Conservation (phyloP, 2,888 invertebrate species). For the Beris chalybata region DNA sequence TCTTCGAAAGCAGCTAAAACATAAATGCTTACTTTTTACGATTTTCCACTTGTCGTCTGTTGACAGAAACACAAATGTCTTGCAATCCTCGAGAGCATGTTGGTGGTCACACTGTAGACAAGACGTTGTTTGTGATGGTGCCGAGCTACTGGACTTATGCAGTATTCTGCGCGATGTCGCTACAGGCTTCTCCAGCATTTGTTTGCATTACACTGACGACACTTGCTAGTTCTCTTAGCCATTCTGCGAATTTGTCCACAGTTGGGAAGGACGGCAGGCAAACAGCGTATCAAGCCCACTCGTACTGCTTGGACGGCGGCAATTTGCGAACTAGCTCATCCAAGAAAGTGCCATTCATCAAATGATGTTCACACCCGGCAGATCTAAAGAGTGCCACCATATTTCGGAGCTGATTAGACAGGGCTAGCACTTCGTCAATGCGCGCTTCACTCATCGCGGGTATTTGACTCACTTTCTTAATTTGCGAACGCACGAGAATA, state of each 20-base stretch:
- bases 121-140: neutral
- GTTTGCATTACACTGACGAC: too few relatives aligned
- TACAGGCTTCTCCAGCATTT: neutral
- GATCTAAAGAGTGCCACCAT: too few relatives aligned
- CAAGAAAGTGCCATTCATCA: too few relatives aligned
- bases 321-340: too few relatives aligned
- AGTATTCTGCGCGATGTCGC: constrained; percentile 12
- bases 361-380: too few relatives aligned
- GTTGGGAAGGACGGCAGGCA: too few relatives aligned
- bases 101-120: constrained; percentile 4
- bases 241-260: too few relatives aligned
- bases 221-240: too few relatives aligned
- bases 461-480: constrained; percentile 26
- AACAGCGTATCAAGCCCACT: too few relatives aligned
- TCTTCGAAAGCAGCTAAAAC: neutral
- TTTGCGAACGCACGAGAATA: constrained; percentile 29
- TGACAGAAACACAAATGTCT: neutral
- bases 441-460: constrained; percentile 31
- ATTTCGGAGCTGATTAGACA: too few relatives aligned
- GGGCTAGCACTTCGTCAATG: constrained; percentile 8
- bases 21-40: neutral
- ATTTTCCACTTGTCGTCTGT: constrained; percentile 6
- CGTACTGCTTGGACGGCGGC: too few relatives aligned
- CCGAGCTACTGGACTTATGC: neutral
- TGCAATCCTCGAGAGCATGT: neutral